phyloP scores from a whole-genome alignment of 2,888 invertebrate species.

The Sympetrum striolatum region DNA sequence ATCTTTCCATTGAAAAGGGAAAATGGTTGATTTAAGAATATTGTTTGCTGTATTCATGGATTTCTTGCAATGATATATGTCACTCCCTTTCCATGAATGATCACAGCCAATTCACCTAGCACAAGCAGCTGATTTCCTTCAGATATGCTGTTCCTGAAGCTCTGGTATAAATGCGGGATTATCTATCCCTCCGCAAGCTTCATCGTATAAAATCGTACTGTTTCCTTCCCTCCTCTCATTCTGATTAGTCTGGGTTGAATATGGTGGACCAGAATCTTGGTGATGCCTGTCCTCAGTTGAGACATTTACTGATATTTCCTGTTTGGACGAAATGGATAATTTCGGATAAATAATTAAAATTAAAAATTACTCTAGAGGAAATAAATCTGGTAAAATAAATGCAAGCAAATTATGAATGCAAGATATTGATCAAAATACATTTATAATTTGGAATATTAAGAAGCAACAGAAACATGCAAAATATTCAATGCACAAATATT shows the following conservation, averaged over 20 bases:
- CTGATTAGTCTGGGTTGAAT: no score
- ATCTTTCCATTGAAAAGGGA: background rate
- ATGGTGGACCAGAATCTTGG: no score
- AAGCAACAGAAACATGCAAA: no score
- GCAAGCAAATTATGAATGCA: no score
- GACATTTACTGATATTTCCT: background rate
- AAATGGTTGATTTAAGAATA: background rate
- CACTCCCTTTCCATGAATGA: background rate
- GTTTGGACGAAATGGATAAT: no score
- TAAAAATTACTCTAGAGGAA: no score
- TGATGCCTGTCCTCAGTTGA: background rate
- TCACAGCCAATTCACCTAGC: background rate
- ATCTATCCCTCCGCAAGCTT: slow-evolving; percentile 28
- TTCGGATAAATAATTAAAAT: no score
- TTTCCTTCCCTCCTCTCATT: background rate
- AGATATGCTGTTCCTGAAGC: slow-evolving; percentile 48
- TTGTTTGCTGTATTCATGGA: background rate
- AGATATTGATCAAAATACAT: no score
- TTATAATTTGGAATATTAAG: no score
- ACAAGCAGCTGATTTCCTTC: background rate
- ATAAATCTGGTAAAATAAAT: no score
- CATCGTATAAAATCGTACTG: background rate
- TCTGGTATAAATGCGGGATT: slow-evolving; percentile 50
- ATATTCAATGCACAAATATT: no score
- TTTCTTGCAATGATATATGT: background rate